These are phyloP conservation scores for Phortica okadai DNA, from an alignment of 2,888 invertebrate species.

Conservation along the genomic window DNA sequence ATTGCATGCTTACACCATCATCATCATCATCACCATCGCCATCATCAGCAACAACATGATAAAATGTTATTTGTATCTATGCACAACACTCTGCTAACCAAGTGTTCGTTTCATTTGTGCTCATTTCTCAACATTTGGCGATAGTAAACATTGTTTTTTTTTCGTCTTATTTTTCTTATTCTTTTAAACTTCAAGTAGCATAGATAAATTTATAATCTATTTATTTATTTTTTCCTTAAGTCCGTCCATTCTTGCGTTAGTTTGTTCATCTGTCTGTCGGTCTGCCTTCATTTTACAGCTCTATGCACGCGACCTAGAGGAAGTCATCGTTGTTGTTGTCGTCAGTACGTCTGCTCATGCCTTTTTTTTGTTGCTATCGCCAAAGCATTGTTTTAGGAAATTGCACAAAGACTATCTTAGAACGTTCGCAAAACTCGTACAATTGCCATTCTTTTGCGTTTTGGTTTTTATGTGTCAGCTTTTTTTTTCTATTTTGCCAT, in stretches of 20 bases:
- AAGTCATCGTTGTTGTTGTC: not conserved
- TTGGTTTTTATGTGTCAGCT: not conserved
- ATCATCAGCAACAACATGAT: too few species aligned
- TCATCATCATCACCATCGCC: too few species aligned
- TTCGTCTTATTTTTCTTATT: too few species aligned
- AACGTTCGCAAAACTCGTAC: not conserved
- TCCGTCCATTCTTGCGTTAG: not conserved
- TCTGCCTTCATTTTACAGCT: not conserved
- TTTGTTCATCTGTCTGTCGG: not conserved
- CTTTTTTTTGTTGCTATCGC: conserved; percentile 11
- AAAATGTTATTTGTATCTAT: too few species aligned
- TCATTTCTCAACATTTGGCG: too few species aligned
- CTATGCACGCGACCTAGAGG: conserved; percentile 12
- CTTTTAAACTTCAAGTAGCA: too few species aligned
- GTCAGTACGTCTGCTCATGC: not conserved
- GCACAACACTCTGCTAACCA: too few species aligned
- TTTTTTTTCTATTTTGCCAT: conserved; percentile 1
- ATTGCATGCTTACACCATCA: not conserved
- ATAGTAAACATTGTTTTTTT: too few species aligned
- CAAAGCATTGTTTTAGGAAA: conserved; percentile 16
- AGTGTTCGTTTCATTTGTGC: too few species aligned
- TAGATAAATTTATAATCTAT: too few species aligned
- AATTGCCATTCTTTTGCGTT: not conserved
- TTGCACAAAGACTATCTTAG: not conserved
- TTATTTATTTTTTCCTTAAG: not conserved